Percentiles rank a stretch among this genome's conserved stretches.
Evolutionary conservation across 2,888 invertebrate species (phyloP).

Genomic region (Agapetus fuscipes): DNA sequence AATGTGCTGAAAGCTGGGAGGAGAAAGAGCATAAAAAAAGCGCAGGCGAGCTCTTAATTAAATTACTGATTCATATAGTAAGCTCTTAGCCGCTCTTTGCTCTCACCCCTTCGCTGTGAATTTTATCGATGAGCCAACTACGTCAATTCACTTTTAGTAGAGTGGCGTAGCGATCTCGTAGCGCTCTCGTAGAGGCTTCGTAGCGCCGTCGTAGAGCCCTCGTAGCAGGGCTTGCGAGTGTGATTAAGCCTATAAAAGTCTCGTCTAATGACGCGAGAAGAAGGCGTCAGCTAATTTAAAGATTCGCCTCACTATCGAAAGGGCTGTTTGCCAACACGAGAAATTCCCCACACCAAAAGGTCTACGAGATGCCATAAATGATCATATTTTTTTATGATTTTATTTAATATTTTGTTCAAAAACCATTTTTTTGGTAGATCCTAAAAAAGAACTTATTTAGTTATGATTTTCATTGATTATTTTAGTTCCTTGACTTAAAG

Average conservation of each 20-base stretch:
- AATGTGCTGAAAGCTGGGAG: no score
- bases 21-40: constrained; percentile 4
- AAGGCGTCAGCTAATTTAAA: constrained; percentile 16
- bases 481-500: no score
- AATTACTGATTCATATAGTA: constrained; percentile 7
- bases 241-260: constrained; percentile 18
- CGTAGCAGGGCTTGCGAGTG: constrained; percentile 12
- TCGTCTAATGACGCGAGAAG: constrained; percentile 16
- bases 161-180: constrained; percentile 11
- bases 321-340: constrained; percentile 1
- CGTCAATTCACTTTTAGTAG: constrained; percentile 3
- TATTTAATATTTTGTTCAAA: no score
- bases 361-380: background rate
- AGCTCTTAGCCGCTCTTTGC: background rate
- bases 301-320: constrained; percentile 11
- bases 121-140: background rate
- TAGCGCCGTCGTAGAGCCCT: no score
- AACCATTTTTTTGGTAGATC: no score
- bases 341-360: background rate
- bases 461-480: no score
- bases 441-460: no score
- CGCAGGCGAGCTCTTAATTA: constrained; percentile 6
- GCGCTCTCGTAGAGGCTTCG: no score
- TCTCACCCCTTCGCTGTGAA: constrained; percentile 4
- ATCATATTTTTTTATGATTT: background rate